Evolutionary conservation across 35 echinoderm and acorn worm genomes (phyloP).

Genomic region (Nesometra sesokonis): DNA sequence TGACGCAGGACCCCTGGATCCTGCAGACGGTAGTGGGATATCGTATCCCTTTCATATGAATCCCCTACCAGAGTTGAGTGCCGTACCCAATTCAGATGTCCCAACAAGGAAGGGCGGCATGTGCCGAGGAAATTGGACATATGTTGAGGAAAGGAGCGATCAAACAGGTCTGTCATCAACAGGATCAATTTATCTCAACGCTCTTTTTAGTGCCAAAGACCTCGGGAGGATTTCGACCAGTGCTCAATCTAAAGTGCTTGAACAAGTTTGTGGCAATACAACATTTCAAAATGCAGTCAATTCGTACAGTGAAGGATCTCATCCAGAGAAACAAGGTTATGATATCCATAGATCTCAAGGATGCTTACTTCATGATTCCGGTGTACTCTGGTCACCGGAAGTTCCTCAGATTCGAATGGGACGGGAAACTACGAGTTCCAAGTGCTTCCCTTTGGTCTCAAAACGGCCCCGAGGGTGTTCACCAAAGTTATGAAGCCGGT

Average conservation of each 20-base stretch:
- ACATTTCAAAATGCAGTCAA: slow-evolving; percentile 34
- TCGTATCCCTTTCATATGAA: too few relatives aligned
- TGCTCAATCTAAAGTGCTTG: slow-evolving; percentile 20
- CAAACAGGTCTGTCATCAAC: not conserved
- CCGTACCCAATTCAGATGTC: not conserved
- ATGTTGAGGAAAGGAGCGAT: slow-evolving; percentile 18
- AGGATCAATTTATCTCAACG: slow-evolving; percentile 11
- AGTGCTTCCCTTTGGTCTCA: slow-evolving; percentile 26
- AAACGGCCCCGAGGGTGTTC: slow-evolving; percentile 18
- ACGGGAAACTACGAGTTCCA: not conserved
- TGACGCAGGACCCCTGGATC: too few relatives aligned
- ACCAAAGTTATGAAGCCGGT: slow-evolving; percentile 36
- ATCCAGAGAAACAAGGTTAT: not conserved
- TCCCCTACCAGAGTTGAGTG: too few relatives aligned
- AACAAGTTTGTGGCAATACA: slow-evolving; percentile 12
- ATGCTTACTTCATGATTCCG: slow-evolving; percentile 26
- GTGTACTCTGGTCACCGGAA: not conserved
- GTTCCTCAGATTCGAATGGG: slow-evolving; percentile 8
- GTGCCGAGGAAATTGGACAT: not conserved
- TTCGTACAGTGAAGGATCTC: not conserved
- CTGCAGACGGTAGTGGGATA: too few relatives aligned
- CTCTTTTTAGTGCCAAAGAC: slow-evolving; percentile 18
- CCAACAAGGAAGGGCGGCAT: not conserved
- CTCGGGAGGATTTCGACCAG: not conserved
- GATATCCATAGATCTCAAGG: slow-evolving; percentile 12